Evolutionary conservation across 2,888 invertebrate species (phyloP).

Genomic region (Agrilus cyanescens): DNA sequence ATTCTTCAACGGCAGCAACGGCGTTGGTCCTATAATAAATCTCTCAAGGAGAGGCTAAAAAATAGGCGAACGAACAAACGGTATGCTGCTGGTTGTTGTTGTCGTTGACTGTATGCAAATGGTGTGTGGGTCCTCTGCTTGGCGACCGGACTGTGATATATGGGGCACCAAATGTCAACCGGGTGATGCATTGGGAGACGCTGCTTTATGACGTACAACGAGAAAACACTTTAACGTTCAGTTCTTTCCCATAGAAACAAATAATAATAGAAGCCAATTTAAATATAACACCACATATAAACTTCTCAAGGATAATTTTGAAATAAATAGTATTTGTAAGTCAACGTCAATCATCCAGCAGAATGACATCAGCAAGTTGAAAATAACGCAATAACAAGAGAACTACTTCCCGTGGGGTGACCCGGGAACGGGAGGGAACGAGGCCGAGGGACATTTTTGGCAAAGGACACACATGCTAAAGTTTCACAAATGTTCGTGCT

Average conservation of each 20-base stretch:
- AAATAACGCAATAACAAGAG: slow-evolving; percentile 17
- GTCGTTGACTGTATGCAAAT: slow-evolving; percentile 31
- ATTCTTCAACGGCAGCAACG: slow-evolving; percentile 9
- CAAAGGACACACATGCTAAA: slow-evolving; percentile 22
- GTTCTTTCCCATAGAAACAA: too few relatives aligned
- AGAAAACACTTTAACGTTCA: too few relatives aligned
- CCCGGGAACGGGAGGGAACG: too few relatives aligned
- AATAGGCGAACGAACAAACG: slow-evolving; percentile 20
- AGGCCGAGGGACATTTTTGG: slow-evolving; percentile 14
- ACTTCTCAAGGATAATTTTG: too few relatives aligned
- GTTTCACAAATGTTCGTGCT: slow-evolving; percentile 25
- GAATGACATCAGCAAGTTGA: too few relatives aligned
- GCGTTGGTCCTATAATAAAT: slow-evolving; percentile 38
- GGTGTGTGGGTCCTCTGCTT: slow-evolving; percentile 19
- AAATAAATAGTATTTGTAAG: too few relatives aligned
- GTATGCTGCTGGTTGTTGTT: slow-evolving; percentile 27
- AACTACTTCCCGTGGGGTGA: slow-evolving; percentile 19
- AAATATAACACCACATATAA: too few relatives aligned
- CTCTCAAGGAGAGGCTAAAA: slow-evolving; percentile 25
- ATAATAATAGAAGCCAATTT: too few relatives aligned
- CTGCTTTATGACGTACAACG: too few relatives aligned
- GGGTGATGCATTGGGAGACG: slow-evolving; percentile 37
- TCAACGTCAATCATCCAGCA: too few relatives aligned
- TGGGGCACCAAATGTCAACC: slow-evolving; percentile 40
- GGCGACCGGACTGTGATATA: slow-evolving; percentile 35